A percentile compares a stretch with the other conserved stretches of the same genome.
Conservation (phyloP, 2,113 vertebrate species). For the Ahaetulla prasina region DNA sequence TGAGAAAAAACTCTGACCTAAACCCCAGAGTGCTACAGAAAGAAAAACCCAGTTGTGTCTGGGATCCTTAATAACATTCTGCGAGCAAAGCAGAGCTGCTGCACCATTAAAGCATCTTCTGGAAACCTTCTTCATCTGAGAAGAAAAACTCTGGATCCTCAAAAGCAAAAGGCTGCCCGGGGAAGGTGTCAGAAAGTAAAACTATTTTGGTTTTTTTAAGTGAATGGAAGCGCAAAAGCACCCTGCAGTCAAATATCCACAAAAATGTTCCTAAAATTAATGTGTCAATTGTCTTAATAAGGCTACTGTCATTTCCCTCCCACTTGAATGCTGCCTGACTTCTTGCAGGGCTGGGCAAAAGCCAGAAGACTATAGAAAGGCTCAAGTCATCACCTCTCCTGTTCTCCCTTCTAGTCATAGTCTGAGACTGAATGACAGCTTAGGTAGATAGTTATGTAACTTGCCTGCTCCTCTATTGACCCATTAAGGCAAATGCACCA, state of each 20-base stretch:
- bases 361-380: neutral
- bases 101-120: neutral
- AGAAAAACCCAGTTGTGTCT: neutral
- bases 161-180: neutral
- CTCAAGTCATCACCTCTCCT: neutral
- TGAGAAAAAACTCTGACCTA: neutral
- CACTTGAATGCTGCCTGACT: neutral
- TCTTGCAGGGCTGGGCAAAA: neutral
- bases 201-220: neutral
- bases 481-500: neutral
- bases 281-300: neutral
- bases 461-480: neutral
- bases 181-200: neutral
- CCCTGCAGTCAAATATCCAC: neutral
- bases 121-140: neutral
- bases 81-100: neutral
- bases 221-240: neutral
- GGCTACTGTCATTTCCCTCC: neutral
- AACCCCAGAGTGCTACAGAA: neutral
- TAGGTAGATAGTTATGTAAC: neutral
- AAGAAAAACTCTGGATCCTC: neutral
- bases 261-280: neutral
- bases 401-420: neutral
- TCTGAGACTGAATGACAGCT: neutral
- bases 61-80: neutral